Evolutionary conservation across 2,113 vertebrate genomes (phyloP).

Genomic region (Oryzias celebensis): DNA sequence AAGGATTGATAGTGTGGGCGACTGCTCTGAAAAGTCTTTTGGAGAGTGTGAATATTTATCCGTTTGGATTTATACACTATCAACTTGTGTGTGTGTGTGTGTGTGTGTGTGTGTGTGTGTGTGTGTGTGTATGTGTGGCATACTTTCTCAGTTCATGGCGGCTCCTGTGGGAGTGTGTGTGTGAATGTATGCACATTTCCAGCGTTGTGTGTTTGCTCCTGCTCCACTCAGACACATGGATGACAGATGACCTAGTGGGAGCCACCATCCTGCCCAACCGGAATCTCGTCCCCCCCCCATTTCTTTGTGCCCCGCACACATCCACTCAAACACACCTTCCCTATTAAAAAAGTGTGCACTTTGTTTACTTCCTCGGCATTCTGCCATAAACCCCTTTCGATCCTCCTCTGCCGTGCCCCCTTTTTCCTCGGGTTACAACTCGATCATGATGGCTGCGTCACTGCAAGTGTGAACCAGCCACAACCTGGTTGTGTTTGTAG

Average conservation of each 20-base stretch:
- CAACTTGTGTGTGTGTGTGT: conserved; percentile 7
- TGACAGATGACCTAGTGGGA: conserved; percentile 77
- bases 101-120: conserved; percentile 49
- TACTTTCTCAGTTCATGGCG: conserved; percentile 59
- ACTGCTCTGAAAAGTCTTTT: conserved; percentile 56
- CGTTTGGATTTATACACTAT: conserved; percentile 40
- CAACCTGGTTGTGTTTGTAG: conserved; percentile 52
- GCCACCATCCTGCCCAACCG: conserved; percentile 72
- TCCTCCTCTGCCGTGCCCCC: conserved; percentile 57
- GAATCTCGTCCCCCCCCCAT: conserved; percentile 42
- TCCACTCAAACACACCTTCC: not conserved
- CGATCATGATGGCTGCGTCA: conserved; percentile 61
- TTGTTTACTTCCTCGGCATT: conserved; percentile 72
- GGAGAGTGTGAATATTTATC: conserved; percentile 59
- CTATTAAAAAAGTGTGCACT: conserved; percentile 62
- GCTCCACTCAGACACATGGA: conserved; percentile 71
- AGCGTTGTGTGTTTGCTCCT: conserved; percentile 58
- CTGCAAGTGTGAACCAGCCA: conserved; percentile 27
- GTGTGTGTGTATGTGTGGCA: conserved; percentile 50
- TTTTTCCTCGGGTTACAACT: conserved; percentile 63
- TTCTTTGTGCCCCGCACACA: not conserved
- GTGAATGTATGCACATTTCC: conserved; percentile 47
- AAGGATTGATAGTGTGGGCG: conserved; percentile 58
- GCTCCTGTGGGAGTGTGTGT: conserved; percentile 58
- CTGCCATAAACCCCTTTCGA: conserved; percentile 61